A percentile compares a stretch with the other conserved stretches of the same genome.
Evolutionary conservation across 2,888 invertebrate species (phyloP).

Genomic region (Pocota personata): DNA sequence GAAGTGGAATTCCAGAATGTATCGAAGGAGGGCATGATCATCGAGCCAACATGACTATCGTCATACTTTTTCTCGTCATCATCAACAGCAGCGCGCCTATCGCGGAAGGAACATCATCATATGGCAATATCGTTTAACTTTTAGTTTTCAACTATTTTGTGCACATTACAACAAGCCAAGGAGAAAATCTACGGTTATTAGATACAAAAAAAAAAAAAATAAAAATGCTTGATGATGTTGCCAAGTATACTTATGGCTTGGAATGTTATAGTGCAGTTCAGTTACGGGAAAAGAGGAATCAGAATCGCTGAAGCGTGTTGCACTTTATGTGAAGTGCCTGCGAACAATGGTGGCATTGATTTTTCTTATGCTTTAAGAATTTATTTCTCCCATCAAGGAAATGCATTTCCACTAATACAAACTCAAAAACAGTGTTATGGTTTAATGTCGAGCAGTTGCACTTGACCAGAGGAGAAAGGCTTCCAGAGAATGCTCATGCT

Average conservation of each 20-base stretch:
- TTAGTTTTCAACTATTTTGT: conserved; percentile 62
- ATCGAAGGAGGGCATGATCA: conserved; percentile 55
- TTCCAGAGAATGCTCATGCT: conserved; percentile 32
- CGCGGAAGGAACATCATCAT: conserved; percentile 38
- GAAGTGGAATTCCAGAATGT: conserved; percentile 65
- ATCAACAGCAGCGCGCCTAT: conserved; percentile 5
- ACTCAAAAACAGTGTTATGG: background rate
- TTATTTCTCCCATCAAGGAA: conserved; percentile 47
- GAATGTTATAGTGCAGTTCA: conserved; percentile 8
- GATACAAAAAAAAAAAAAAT: conserved; percentile 18
- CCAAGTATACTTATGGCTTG: background rate
- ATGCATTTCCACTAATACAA: conserved; percentile 18
- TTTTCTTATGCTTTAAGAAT: conserved; percentile 35
- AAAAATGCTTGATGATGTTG: conserved; percentile 16
- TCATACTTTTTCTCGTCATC: conserved; percentile 67
- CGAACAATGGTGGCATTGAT: conserved; percentile 71
- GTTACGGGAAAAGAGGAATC: conserved; percentile 14
- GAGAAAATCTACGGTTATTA: conserved; percentile 58
- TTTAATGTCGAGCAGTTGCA: conserved; percentile 40
- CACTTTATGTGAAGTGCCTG: conserved; percentile 69
- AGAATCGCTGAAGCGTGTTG: conserved; percentile 68
- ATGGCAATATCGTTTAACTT: conserved; percentile 62
- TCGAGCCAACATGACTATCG: conserved; percentile 38
- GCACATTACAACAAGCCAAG: conserved; percentile 47
- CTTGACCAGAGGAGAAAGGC: conserved; percentile 48